Base-by-base conservation (phyloP, 1,140 invertebrate genomes). In the Drosophila tristis region DNA sequence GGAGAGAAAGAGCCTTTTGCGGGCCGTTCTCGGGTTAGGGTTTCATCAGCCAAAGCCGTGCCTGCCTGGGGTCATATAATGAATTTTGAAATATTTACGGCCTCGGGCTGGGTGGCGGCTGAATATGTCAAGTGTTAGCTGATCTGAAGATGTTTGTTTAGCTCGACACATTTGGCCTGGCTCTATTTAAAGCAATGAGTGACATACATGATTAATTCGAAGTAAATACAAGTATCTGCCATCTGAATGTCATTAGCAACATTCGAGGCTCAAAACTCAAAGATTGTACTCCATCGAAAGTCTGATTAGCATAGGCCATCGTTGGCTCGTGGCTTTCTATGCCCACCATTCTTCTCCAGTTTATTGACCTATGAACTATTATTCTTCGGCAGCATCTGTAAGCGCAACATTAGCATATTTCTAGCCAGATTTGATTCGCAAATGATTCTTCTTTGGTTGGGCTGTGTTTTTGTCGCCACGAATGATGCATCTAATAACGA, bases 331-430 rank as follows among this genome's bases (percentile, higher is more conserved):
- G 51, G 50, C 62, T 78, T 78, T 78, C 50, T 65, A 60, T 39
- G 2, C 35, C 11, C 7, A 29, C 53, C 45, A 45, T 13, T 39
- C 35, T 39, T 39, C 35, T 39, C 11, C 11, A 59, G 80, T 86
- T 80, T 80, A 77, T 60, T 78, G 57, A 85, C 80, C 82, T 70
- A 66, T 74, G 43, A 74, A 70, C 54, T 60, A 31, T 74, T 56
- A 49, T 75, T 15, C 7, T 67, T 56, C 56, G 0, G 51, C 31
- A 20, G 44, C 20, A 20, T 23, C 54, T 45, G 23, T 65, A 67
- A 60, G 62, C 60, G 66, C 66, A 60, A 35, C 5, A 76, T 76
- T 76, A 44, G 65, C 54, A 64, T 70, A 71, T 58, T 78, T 25
- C 45, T 35, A 59, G 45, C 42, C 31, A 55, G 16, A 44, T 51